These are phyloP conservation scores for Bombus pascuorum DNA, from an alignment of 1,140 invertebrate species.

Conservation along the genomic window DNA sequence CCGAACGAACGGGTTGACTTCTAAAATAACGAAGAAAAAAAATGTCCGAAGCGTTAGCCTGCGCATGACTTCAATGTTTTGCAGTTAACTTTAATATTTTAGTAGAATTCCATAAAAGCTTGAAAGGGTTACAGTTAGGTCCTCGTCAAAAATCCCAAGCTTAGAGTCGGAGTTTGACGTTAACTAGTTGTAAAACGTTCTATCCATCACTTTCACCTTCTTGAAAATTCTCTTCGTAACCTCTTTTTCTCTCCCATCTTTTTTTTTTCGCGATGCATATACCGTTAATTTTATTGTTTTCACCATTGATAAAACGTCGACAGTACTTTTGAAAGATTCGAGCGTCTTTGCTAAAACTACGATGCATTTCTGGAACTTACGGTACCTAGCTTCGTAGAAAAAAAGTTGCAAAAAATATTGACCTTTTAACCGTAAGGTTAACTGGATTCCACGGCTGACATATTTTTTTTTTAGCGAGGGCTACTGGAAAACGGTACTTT, in stretches of 20 bases:
- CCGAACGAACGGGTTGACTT: conserved; percentile 70
- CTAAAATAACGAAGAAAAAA: conserved; percentile 13
- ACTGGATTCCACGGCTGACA: conserved; percentile 58
- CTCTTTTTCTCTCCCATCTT: not conserved
- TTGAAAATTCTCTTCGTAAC: conserved; percentile 4
- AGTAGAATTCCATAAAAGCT: conserved; percentile 28
- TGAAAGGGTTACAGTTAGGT: conserved; percentile 67
- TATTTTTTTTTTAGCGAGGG: conserved; percentile 55
- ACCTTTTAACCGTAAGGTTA: conserved; percentile 65
- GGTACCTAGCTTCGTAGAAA: conserved; percentile 5
- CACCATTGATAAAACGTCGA: not conserved
- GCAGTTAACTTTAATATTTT: conserved; percentile 71
- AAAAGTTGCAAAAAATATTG: conserved; percentile 54
- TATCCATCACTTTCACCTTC: conserved; percentile 41
- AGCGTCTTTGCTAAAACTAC: not conserved
- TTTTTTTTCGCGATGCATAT: conserved; percentile 18
- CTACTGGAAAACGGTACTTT: not conserved
- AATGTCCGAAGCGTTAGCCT: not conserved
- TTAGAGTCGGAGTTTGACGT: not conserved
- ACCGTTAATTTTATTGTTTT: conserved; percentile 47
- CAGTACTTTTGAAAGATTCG: not conserved
- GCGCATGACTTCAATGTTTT: not conserved
- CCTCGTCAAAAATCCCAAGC: not conserved
- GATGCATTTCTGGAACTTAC: conserved; percentile 40
- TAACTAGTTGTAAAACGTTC: conserved; percentile 47